phyloP scores from a whole-genome alignment of 1,140 invertebrate genomes.

The Cydia pomonella region DNA sequence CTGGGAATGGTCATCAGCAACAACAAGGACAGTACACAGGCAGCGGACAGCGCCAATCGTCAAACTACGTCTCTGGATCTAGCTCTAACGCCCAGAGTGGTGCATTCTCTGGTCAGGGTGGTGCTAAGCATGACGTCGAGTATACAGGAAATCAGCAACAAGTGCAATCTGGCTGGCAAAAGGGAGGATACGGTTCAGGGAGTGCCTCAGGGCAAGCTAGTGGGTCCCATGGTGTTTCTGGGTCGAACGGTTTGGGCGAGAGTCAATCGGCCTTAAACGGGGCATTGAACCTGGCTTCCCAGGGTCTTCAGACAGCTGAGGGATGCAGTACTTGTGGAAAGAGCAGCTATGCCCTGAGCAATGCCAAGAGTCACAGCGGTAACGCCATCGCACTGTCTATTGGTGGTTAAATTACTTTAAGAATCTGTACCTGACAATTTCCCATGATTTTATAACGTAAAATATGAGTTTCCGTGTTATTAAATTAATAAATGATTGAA shows the following conservation, averaged over 20 bases:
- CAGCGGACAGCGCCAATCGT: neutral
- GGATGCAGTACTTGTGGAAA: constrained; percentile 65
- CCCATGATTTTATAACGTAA: neutral
- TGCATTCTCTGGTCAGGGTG: constrained; percentile 34
- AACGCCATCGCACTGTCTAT: constrained; percentile 63
- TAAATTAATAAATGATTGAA: neutral
- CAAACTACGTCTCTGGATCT: constrained; percentile 16
- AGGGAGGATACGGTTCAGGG: neutral
- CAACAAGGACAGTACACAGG: constrained; percentile 14
- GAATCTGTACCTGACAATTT: constrained; percentile 19
- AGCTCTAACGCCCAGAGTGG: constrained; percentile 3
- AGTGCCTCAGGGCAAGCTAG: neutral
- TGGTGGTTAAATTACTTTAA: constrained; percentile 40
- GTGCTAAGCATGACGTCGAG: neutral
- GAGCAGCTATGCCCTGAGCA: constrained; percentile 63
- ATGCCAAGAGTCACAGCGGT: constrained; percentile 64
- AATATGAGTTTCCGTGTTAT: no score
- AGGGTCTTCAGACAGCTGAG: constrained; percentile 54
- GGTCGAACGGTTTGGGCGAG: constrained; percentile 37
- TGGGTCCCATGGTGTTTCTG: constrained; percentile 21
- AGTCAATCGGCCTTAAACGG: constrained; percentile 50
- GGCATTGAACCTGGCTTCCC: constrained; percentile 59
- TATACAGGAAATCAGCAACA: constrained; percentile 8
- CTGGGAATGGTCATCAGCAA: neutral
- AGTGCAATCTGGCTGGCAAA: constrained; percentile 13